phyloP scores from a whole-genome alignment of 1,140 invertebrate genomes.

The Calephelis nemesis region DNA sequence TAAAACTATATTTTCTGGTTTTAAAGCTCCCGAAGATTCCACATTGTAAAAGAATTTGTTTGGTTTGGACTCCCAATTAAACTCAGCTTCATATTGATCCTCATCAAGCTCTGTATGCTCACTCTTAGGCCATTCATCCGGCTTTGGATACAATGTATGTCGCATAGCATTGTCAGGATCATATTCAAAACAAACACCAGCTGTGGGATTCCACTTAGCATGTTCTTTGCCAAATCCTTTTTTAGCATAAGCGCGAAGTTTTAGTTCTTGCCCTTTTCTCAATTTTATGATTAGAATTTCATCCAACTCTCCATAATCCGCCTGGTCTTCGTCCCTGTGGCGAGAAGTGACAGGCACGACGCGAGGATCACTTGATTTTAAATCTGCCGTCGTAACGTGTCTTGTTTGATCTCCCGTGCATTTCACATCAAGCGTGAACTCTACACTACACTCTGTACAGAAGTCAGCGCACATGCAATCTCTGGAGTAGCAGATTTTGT shows the following conservation, averaged over 20 bases:
- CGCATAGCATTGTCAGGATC: conserved; percentile 99
- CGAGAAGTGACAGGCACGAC: conserved; percentile 96
- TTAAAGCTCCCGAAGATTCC: conserved; percentile 95
- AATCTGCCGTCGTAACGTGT: conserved; percentile 97
- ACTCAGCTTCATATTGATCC: conserved; percentile 96
- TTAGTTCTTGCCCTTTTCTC: conserved; percentile 98
- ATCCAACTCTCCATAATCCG: conserved; percentile 96
- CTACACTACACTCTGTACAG: conserved; percentile 97
- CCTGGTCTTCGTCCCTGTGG: conserved; percentile 93
- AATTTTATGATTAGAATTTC: conserved; percentile 99
- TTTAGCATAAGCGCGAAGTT: conserved; percentile 96
- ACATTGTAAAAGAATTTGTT: conserved; percentile 99
- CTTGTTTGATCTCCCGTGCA: conserved; percentile 95
- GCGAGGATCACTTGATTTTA: conserved; percentile 93
- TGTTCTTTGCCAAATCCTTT: conserved; percentile 99
- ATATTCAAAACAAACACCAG: conserved; percentile 99
- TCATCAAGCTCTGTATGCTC: conserved; percentile 97
- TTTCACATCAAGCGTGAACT: conserved; percentile 98
- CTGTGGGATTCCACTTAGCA: conserved; percentile 99
- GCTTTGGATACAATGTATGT: conserved; percentile 97
- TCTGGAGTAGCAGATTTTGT: conserved; percentile 81
- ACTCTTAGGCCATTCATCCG: conserved; percentile 99
- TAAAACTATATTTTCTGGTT: conserved; percentile 97
- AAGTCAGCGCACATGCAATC: conserved; percentile 99
- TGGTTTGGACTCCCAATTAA: conserved; percentile 95